These are phyloP conservation scores for Phenganax marumi DNA, from an alignment of 92 coral and sea anemone genomes.

Conservation along the genomic window DNA sequence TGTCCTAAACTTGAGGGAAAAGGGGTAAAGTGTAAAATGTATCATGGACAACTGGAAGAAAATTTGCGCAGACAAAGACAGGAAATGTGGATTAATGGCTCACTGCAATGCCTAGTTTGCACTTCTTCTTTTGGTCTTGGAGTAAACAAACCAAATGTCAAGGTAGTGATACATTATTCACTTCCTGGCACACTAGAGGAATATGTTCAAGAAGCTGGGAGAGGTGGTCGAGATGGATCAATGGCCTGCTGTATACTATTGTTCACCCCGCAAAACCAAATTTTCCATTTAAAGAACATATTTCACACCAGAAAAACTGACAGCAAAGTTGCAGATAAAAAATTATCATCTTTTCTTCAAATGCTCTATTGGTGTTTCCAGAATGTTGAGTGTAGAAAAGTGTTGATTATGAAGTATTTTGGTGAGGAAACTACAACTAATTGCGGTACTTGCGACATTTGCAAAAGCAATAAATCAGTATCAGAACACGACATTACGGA, in stretches of 20 bases:
- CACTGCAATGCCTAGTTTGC: constrained; percentile 45
- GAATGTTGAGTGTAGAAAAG: constrained; percentile 9
- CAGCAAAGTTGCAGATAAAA: constrained; percentile 9
- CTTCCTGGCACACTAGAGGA: constrained; percentile 36
- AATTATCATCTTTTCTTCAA: background rate
- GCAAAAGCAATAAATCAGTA: background rate
- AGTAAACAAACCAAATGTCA: constrained; percentile 36
- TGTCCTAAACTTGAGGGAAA: constrained; percentile 41
- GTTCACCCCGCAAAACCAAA: constrained; percentile 29
- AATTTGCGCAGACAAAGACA: constrained; percentile 3
- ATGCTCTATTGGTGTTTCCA: constrained; percentile 9
- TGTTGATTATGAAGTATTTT: constrained; percentile 10
- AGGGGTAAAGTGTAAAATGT: constrained; percentile 21
- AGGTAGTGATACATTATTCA: constrained; percentile 36
- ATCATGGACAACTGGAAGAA: constrained; percentile 42
- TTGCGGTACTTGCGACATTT: constrained; percentile 17
- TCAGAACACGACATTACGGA: background rate
- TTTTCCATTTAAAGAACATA: constrained; percentile 22
- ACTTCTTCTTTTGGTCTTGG: constrained; percentile 49
- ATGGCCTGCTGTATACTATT: constrained; percentile 15
- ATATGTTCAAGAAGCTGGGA: constrained; percentile 32
- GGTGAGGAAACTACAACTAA: background rate
- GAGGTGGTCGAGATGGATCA: constrained; percentile 39
- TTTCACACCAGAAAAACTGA: background rate
- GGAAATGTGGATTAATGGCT: constrained; percentile 32